Evolutionary conservation across 37 sponge, comb jelly and placozoan genomes (phyloP), one percentile per base, ranked within the genome.

Genomic region (Dysidea cf. avara): DNA sequence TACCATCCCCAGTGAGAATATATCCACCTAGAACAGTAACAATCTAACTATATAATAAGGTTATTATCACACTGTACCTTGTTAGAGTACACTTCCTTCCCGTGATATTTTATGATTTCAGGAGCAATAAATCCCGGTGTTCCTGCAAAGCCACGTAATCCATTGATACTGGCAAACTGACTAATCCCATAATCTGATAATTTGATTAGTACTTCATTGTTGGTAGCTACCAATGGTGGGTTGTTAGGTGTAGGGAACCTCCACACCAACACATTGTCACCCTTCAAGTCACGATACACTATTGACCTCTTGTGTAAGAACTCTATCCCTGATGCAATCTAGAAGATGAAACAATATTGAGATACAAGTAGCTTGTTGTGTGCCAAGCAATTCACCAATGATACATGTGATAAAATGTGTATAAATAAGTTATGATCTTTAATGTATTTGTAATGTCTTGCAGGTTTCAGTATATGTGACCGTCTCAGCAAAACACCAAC

Each of bases 91-190:
- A 80, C 71, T 56, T 87, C 77, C 24, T 69, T 68, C 3, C 80
- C 87, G 17, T 81, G 83, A 32, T 94, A 83, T 63, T 76, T 83
- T 29, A 82, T 54, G 0, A 94, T 81, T 75, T 94, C 95, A 18
- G 95, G 95, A 26, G 95, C 91, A 62, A 94, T 94, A 70, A 73
- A 90, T 2, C 95, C 95, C 0, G 79, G 84, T 12, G 95, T 94
- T 13, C 95, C 95, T 7, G 74, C 83, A 22, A 71, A 63, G 4
- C 83, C 88, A 26, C 75, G 39, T 37, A 77, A 77, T 38, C 92
- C 83, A 49, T 81, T 83, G 4, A 61, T 74, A 25, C 73, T 66
- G 36, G 78, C 91, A 75, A 74, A 90, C 82, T 85, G 91, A 64
- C 90, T 89, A 66, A 93, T 89, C 16, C 90, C 90, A 67, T 80